Evolutionary conservation across 2,888 invertebrate species (phyloP).

Genomic region (Dioctria rufipes): DNA sequence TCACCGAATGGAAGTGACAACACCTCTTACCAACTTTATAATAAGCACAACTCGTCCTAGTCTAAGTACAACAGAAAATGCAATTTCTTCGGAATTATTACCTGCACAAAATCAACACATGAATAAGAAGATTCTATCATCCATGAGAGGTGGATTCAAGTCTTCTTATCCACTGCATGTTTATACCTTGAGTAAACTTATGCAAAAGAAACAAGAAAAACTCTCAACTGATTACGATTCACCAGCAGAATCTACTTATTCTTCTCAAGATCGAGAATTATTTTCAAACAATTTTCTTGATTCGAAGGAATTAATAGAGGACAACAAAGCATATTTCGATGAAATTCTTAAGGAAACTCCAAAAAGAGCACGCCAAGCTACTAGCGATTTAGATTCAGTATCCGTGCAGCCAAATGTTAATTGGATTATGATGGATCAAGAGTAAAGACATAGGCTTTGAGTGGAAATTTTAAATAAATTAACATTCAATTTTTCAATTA

Average conservation of each 20-base stretch:
- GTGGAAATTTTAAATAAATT: background rate
- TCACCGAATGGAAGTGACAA: slow-evolving; percentile 10
- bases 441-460: background rate
- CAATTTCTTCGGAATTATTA: background rate
- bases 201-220: slow-evolving; percentile 12
- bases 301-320: background rate
- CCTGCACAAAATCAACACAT: background rate
- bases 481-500: background rate
- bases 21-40: slow-evolving; percentile 5
- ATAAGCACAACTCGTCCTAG: background rate
- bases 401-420: slow-evolving; percentile 35
- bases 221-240: background rate
- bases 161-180: slow-evolving; percentile 31
- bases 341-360: slow-evolving; percentile 18
- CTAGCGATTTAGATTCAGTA: background rate
- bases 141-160: slow-evolving; percentile 39
- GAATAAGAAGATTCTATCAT: slow-evolving; percentile 13
- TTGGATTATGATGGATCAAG: slow-evolving; percentile 30
- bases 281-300: background rate
- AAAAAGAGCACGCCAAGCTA: slow-evolving; percentile 24
- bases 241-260: background rate
- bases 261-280: background rate
- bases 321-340: background rate
- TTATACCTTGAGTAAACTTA: slow-evolving; percentile 42
- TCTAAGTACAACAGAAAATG: slow-evolving; percentile 9